These are phyloP conservation scores for Scarus forsteni DNA, from an alignment of 2,797 vertebrate species.

Conservation along the genomic window DNA sequence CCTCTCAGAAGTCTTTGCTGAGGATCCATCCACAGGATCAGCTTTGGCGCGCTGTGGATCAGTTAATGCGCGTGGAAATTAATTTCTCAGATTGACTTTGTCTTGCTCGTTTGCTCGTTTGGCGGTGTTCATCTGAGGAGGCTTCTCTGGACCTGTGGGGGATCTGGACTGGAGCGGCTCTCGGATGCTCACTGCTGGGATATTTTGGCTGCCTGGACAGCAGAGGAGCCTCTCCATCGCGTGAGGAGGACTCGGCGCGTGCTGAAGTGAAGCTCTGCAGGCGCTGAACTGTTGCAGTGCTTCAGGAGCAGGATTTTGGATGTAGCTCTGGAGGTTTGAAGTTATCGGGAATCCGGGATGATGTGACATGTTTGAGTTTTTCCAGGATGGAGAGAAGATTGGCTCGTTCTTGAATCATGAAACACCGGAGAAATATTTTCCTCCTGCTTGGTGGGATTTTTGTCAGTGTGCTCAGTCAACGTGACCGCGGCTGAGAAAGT, in stretches of 20 bases:
- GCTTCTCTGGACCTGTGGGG: not conserved
- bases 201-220: constrained; percentile 55
- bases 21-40: constrained; percentile 43
- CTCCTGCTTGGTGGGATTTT: constrained; percentile 37
- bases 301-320: constrained; percentile 19
- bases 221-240: constrained; percentile 52
- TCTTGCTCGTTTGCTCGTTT: constrained; percentile 9
- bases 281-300: constrained; percentile 45
- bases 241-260: constrained; percentile 54
- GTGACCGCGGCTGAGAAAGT: constrained; percentile 61
- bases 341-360: constrained; percentile 29
- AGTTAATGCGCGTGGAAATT: constrained; percentile 48
- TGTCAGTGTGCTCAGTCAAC: constrained; percentile 66
- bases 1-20: constrained; percentile 51
- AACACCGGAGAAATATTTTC: constrained; percentile 31
- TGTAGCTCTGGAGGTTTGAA: too few relatives aligned
- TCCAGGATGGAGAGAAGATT: constrained; percentile 14
- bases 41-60: constrained; percentile 47
- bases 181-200: constrained; percentile 47
- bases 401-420: constrained; percentile 10
- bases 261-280: constrained; percentile 59
- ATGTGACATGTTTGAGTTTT: constrained; percentile 35
- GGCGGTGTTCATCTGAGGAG: constrained; percentile 6
- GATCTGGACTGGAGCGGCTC: not conserved
- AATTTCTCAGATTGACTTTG: constrained; percentile 53